Conservation (phyloP, 2,888 invertebrate genomes). For the Sarcophaga subvicina region DNA sequence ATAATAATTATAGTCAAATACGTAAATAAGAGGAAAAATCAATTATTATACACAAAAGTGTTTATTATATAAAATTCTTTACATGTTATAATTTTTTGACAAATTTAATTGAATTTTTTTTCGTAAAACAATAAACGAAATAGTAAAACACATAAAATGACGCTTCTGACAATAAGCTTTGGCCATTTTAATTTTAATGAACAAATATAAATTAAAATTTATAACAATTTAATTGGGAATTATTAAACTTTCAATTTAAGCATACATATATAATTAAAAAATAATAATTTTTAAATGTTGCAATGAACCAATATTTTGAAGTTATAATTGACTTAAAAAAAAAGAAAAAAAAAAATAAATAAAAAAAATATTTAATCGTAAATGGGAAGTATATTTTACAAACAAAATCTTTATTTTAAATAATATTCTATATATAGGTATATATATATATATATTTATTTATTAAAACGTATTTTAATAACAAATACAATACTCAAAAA, state of each 20-base stretch:
- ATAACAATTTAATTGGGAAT: constrained; percentile 14
- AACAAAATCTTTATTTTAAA: constrained; percentile 48
- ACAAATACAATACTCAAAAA: constrained; percentile 33
- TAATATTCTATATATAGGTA: constrained; percentile 39
- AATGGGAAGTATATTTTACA: constrained; percentile 56
- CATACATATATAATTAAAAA: constrained; percentile 27
- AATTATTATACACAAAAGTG: constrained; percentile 12
- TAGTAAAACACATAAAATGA: constrained; percentile 76
- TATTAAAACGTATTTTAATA: constrained; percentile 59
- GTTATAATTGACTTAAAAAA: constrained; percentile 41
- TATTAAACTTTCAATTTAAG: not conserved
- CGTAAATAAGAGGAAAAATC: constrained; percentile 23
- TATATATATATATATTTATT: constrained; percentile 69
- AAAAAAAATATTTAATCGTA: constrained; percentile 36
- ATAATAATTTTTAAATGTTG: constrained; percentile 42
- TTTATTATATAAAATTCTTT: not conserved
- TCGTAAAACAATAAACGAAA: constrained; percentile 62
- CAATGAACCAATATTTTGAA: constrained; percentile 69
- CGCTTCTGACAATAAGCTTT: constrained; percentile 82
- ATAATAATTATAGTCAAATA: constrained; percentile 10
- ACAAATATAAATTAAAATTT: constrained; percentile 45
- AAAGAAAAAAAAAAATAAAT: constrained; percentile 35
- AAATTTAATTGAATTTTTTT: constrained; percentile 4
- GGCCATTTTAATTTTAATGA: constrained; percentile 75
- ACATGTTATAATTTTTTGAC: not conserved